Percentiles rank a stretch among this genome's conserved stretches.
phyloP scores from a whole-genome alignment of 2,797 vertebrate genomes.

The Anomalospiza imberbis region DNA sequence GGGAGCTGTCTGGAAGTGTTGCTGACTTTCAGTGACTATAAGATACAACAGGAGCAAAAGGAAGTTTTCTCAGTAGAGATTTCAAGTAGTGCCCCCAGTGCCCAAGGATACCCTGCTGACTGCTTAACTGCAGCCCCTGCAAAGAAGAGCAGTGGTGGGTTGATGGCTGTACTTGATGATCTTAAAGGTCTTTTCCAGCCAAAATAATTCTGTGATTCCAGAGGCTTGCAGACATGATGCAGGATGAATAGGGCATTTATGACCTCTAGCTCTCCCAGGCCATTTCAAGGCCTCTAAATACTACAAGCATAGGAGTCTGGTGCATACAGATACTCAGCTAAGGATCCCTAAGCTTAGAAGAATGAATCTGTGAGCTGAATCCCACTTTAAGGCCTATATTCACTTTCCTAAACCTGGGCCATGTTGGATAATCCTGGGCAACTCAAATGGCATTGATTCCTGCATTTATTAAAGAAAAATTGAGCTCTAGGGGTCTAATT shows the following conservation, averaged over 20 bases:
- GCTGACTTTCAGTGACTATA: neutral
- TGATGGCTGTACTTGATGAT: neutral
- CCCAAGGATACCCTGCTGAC: neutral
- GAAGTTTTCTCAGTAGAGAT: neutral
- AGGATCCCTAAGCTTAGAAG: neutral
- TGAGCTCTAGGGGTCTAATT: slow-evolving; percentile 19
- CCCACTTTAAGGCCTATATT: neutral
- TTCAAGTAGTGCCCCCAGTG: neutral
- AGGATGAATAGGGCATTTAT: neutral
- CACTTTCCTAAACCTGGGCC: neutral
- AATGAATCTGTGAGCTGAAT: neutral
- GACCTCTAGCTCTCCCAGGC: neutral
- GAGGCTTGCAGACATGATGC: neutral
- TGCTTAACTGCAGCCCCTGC: neutral
- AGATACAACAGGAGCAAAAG: neutral
- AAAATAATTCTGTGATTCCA: neutral
- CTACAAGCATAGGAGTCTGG: neutral
- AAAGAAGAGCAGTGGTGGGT: neutral
- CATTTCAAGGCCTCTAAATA: neutral
- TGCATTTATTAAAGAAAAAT: neutral
- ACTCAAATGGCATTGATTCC: neutral
- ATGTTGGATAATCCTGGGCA: neutral
- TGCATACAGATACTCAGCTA: neutral
- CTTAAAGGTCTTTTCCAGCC: neutral
- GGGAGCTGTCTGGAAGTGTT: neutral